These are phyloP conservation scores for Formica exsecta DNA, from an alignment of 1,140 invertebrate species.

Conservation along the genomic window DNA sequence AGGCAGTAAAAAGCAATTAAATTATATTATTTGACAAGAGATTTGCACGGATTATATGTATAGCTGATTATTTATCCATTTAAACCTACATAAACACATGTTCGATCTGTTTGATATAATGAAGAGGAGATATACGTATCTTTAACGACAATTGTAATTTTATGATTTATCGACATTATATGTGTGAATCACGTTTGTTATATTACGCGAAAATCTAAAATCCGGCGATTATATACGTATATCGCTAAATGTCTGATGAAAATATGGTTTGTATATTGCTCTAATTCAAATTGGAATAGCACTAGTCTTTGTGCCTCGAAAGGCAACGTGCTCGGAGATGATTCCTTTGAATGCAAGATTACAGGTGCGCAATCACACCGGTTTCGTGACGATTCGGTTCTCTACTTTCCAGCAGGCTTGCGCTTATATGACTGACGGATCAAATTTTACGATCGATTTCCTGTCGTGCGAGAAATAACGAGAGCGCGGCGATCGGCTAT, in stretches of 20 bases:
- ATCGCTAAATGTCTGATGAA: background rate
- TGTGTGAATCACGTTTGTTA: background rate
- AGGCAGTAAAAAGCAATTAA: no score
- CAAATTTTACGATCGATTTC: constrained; percentile 78
- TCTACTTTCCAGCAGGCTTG: constrained; percentile 21
- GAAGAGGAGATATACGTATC: no score
- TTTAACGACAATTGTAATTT: background rate
- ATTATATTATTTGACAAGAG: no score
- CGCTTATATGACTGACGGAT: constrained; percentile 61
- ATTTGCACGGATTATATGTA: no score
- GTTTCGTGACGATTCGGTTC: constrained; percentile 52
- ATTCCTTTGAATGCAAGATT: constrained; percentile 13
- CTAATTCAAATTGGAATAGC: background rate
- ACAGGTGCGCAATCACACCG: constrained; percentile 29
- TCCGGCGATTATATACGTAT: background rate
- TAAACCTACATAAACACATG: no score
- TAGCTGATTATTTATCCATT: no score
- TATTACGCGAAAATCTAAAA: background rate
- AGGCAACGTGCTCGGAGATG: background rate
- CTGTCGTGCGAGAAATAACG: constrained; percentile 64
- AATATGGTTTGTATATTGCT: background rate
- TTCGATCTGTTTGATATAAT: no score
- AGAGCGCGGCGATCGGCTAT: constrained; percentile 32
- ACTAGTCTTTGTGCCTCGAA: background rate
- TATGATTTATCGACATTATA: background rate